Conservation (phyloP, 2,888 invertebrate genomes). For the Autographa gamma region DNA sequence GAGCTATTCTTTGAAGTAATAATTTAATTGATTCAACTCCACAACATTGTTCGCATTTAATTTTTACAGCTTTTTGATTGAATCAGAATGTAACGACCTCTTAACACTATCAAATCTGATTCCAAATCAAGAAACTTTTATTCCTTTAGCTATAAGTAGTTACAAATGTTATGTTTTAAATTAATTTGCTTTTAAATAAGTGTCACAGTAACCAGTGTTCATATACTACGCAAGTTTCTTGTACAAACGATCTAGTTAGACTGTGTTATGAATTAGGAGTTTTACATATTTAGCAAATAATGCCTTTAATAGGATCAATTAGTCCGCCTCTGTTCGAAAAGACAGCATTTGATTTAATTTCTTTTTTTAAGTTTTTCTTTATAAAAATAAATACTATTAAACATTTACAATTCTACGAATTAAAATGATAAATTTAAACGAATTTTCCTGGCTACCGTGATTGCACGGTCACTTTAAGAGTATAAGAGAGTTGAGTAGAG, state of each 20-base stretch:
- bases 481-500: slow-evolving; percentile 9
- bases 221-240: background rate
- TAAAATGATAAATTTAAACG: background rate
- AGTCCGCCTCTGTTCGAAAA: too few species aligned
- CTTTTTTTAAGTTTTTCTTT: too few species aligned
- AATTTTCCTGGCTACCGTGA: background rate
- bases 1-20: background rate
- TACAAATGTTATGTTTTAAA: background rate
- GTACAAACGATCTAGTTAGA: background rate
- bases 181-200: background rate
- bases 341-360: too few species aligned
- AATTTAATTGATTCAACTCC: background rate
- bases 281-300: too few species aligned
- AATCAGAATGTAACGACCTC: slow-evolving; percentile 35
- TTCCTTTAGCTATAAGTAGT: background rate
- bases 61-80: slow-evolving; percentile 38
- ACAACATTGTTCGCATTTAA: slow-evolving; percentile 18
- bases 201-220: too few species aligned
- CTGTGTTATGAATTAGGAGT: too few species aligned
- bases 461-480: slow-evolving; percentile 28
- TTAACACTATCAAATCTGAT: slow-evolving; percentile 25
- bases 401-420: background rate
- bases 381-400: too few species aligned
- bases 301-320: too few species aligned
- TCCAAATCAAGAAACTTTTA: slow-evolving; percentile 16